These are phyloP conservation scores for Oceanodroma leucorhoa DNA, from an alignment of 2,797 vertebrate genomes.

Conservation along the genomic window DNA sequence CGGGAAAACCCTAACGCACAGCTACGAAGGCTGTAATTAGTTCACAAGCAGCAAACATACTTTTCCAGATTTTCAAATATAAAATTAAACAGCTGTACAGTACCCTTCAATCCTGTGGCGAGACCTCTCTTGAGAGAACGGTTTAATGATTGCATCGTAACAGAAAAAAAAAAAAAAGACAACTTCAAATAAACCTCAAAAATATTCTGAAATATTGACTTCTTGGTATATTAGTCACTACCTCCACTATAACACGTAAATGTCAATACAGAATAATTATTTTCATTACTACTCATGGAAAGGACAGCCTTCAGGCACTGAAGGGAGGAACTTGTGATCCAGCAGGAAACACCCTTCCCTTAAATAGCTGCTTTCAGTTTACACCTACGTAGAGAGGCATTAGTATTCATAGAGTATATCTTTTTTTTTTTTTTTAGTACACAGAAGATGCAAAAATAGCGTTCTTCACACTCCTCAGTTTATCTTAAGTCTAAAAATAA, in stretches of 20 bases:
- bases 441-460: not conserved
- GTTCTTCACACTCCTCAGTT: not conserved
- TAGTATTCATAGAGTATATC: not conserved
- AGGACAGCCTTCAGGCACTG: not conserved
- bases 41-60: not conserved
- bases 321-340: not conserved
- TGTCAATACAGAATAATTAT: no score
- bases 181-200: not conserved
- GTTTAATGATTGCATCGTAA: rapidly evolving
- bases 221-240: not conserved
- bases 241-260: not conserved
- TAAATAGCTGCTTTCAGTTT: not conserved
- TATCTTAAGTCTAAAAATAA: not conserved
- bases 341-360: not conserved
- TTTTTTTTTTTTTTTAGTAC: not conserved
- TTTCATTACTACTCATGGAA: not conserved
- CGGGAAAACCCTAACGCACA: not conserved
- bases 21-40: no score
- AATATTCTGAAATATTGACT: not conserved
- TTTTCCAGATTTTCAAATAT: not conserved
- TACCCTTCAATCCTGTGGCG: not conserved
- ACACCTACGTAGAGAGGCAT: not conserved
- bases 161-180: not conserved
- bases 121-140: rapidly evolving
- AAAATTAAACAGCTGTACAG: not conserved